Conservation (phyloP, 2,888 invertebrate genomes). For the Lottia scabra region DNA sequence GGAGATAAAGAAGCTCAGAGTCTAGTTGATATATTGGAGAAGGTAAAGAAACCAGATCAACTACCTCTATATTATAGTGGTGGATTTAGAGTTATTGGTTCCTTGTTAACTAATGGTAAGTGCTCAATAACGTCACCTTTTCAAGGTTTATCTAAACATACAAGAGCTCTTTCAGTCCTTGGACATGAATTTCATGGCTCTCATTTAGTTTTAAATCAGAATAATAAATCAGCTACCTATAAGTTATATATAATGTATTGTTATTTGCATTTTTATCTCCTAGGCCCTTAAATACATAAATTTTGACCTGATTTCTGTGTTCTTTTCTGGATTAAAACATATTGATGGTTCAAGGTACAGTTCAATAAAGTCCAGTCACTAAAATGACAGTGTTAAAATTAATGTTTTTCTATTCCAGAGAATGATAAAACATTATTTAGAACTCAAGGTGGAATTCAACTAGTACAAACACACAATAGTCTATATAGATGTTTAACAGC, state of each 20-base stretch:
- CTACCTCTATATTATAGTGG: slow-evolving; percentile 64
- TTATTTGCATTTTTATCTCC: too few relatives aligned
- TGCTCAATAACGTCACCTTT: neutral
- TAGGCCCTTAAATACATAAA: too few relatives aligned
- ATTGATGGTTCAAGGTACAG: too few relatives aligned
- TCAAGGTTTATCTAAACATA: too few relatives aligned
- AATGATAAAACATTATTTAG: slow-evolving; percentile 57
- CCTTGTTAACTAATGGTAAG: slow-evolving; percentile 54
- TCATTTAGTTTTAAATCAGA: too few relatives aligned
- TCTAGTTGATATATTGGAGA: slow-evolving; percentile 54
- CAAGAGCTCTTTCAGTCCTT: too few relatives aligned
- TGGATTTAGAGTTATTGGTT: slow-evolving; percentile 56
- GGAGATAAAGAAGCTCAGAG: slow-evolving; percentile 47
- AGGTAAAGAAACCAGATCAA: slow-evolving; percentile 53
- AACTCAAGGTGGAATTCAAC: slow-evolving; percentile 28
- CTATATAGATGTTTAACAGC: slow-evolving; percentile 47
- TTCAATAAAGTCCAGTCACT: too few relatives aligned
- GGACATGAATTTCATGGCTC: too few relatives aligned
- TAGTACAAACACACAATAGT: slow-evolving; percentile 12
- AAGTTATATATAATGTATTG: too few relatives aligned
- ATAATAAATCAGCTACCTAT: too few relatives aligned
- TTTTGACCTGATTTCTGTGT: too few relatives aligned
- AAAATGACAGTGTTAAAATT: neutral
- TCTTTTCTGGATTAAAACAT: too few relatives aligned
- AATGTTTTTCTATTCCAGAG: slow-evolving; percentile 36